phyloP scores from a whole-genome alignment of 2,888 invertebrate species.

The Eulithis prunata region DNA sequence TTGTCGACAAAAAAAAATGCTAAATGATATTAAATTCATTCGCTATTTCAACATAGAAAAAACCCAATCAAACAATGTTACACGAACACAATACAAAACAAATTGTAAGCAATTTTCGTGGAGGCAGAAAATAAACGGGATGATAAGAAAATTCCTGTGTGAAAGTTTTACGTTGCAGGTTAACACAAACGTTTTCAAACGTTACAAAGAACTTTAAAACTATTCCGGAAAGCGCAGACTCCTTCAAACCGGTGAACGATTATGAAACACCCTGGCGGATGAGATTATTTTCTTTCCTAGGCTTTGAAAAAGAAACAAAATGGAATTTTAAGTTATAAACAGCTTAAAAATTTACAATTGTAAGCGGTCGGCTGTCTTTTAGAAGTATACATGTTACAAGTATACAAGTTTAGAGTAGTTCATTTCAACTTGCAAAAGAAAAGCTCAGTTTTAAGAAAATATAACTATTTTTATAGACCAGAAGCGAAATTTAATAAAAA shows the following conservation, averaged over 20 bases:
- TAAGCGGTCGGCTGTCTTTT: background rate
- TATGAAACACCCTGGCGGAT: conserved; percentile 14
- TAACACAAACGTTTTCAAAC: conserved; percentile 22
- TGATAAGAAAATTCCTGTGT: conserved; percentile 23
- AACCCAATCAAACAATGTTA: conserved; percentile 29
- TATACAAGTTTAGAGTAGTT: too few relatives aligned
- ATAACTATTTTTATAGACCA: too few relatives aligned
- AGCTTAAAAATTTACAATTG: background rate
- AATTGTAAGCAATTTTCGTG: conserved; percentile 27
- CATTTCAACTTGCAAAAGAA: too few relatives aligned
- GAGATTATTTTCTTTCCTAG: conserved; percentile 15
- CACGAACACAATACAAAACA: conserved; percentile 26
- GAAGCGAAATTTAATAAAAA: too few relatives aligned
- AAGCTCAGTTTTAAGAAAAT: too few relatives aligned
- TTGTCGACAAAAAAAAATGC: background rate
- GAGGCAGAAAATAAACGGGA: conserved; percentile 24
- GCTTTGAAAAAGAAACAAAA: background rate
- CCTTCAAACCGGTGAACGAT: conserved; percentile 16
- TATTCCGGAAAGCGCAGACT: conserved; percentile 14
- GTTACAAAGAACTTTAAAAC: conserved; percentile 18
- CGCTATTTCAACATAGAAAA: conserved; percentile 7
- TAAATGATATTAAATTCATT: background rate
- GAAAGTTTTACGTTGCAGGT: conserved; percentile 30
- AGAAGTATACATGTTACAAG: too few relatives aligned
- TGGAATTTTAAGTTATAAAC: background rate